Percentiles rank a stretch among this genome's conserved stretches.
phyloP scores from a whole-genome alignment of 2,888 invertebrate genomes.

The Dicranocentrus wangi region DNA sequence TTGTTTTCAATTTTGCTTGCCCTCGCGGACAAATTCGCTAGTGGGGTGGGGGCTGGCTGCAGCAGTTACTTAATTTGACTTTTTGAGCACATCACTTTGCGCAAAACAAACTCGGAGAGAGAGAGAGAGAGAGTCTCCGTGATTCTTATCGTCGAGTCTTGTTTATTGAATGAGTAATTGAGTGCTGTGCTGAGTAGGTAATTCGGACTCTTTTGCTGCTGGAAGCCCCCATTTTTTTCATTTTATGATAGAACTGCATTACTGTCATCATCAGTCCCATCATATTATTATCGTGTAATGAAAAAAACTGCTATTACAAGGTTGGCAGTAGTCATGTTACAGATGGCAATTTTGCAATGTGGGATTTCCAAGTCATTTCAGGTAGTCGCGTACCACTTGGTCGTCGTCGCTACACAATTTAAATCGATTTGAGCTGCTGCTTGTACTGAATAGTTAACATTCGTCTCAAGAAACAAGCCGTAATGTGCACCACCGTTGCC shows the following conservation, averaged over 20 bases:
- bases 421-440: constrained; percentile 24
- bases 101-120: too few species aligned
- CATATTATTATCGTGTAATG: constrained; percentile 7
- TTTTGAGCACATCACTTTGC: too few species aligned
- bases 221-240: too few species aligned
- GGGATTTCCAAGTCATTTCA: neutral
- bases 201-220: too few species aligned
- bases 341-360: constrained; percentile 5
- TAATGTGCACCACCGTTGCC: too few species aligned
- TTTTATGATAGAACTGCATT: constrained; percentile 33
- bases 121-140: too few species aligned
- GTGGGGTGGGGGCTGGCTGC: too few species aligned
- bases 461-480: neutral
- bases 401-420: too few species aligned
- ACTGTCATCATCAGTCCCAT: neutral
- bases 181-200: constrained; percentile 29
- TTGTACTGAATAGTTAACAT: neutral
- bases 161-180: constrained; percentile 31
- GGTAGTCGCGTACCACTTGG: too few species aligned
- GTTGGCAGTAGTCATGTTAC: neutral
- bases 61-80: too few species aligned
- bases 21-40: too few species aligned
- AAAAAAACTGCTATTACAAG: neutral
- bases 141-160: neutral
- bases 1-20: too few species aligned